Evolutionary conservation across 2,888 invertebrate species (phyloP).

Genomic region (Blera fallax): DNA sequence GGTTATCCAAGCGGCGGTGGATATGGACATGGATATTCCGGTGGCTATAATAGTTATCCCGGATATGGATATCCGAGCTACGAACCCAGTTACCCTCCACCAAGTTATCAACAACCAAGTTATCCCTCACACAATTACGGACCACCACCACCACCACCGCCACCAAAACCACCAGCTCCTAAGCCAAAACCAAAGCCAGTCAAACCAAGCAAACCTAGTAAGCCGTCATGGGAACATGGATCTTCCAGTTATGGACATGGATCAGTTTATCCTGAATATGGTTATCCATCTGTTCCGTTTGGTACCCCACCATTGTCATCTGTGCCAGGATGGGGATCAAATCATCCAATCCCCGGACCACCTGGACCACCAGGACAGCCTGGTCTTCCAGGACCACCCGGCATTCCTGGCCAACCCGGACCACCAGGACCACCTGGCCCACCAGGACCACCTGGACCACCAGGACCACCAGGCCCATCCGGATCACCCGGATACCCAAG

Average conservation of each 20-base stretch:
- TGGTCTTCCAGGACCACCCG: slow-evolving; percentile 2
- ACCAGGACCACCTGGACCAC: slow-evolving; percentile 70
- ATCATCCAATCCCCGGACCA: neutral
- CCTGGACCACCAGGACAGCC: slow-evolving; percentile 32
- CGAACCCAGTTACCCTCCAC: neutral
- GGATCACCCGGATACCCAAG: slow-evolving; percentile 26
- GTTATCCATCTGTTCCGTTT: neutral
- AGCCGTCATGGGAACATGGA: slow-evolving; percentile 10
- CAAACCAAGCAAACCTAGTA: slow-evolving; percentile 4
- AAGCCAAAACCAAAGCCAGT: neutral
- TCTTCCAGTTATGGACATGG: neutral
- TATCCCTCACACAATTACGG: neutral
- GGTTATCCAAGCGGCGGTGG: neutral
- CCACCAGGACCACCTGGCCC: slow-evolving; percentile 28
- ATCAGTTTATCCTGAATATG: neutral
- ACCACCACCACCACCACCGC: neutral
- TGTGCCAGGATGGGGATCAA: slow-evolving; percentile 20
- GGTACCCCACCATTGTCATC: neutral
- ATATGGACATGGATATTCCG: neutral
- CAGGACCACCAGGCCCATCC: slow-evolving; percentile 25
- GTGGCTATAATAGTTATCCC: neutral
- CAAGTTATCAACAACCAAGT: neutral
- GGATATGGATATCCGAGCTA: neutral
- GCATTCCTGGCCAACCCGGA: slow-evolving; percentile 29
- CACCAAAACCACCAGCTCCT: neutral